A percentile compares a stretch with the other conserved stretches of the same genome.
These are phyloP conservation scores for Panagrolaimus sp. DNA, from an alignment of 1,140 invertebrate species.

Conservation along the genomic window DNA sequence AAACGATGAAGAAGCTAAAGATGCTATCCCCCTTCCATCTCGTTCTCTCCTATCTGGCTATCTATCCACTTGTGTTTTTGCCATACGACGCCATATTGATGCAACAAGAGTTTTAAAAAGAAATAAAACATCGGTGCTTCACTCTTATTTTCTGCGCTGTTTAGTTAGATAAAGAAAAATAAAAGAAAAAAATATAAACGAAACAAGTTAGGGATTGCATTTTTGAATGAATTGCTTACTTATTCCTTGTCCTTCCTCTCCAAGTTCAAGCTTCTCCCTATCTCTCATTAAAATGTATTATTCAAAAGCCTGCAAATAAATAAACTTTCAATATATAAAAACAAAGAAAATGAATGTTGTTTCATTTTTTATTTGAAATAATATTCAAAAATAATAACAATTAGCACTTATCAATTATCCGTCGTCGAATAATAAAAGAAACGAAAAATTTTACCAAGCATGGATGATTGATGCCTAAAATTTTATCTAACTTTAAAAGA, in stretches of 20 bases:
- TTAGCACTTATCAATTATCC: slow-evolving; percentile 13
- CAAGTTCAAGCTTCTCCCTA: background rate
- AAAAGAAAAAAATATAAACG: slow-evolving; percentile 7
- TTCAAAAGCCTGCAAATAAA: no score
- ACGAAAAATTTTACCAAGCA: background rate
- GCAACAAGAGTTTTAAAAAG: background rate
- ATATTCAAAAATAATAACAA: background rate
- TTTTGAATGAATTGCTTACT: background rate
- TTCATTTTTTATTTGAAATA: background rate
- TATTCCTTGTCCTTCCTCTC: background rate
- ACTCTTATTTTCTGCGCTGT: background rate
- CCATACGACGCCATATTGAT: slow-evolving; percentile 12
- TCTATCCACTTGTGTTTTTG: slow-evolving; percentile 10
- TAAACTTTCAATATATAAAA: no score
- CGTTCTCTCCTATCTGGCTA: background rate
- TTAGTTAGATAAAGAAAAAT: no score
- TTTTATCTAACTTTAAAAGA: background rate
- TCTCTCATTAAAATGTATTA: slow-evolving; percentile 9
- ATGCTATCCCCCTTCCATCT: no score
- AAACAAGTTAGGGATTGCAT: background rate
- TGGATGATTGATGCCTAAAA: background rate
- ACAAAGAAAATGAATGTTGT: background rate
- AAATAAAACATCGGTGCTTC: no score
- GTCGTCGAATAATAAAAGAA: background rate
- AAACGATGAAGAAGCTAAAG: background rate